Evolutionary conservation across 2,797 vertebrate genomes (phyloP), one percentile per base, ranked within the genome.

Genomic region (Passerculus sandwichensis): DNA sequence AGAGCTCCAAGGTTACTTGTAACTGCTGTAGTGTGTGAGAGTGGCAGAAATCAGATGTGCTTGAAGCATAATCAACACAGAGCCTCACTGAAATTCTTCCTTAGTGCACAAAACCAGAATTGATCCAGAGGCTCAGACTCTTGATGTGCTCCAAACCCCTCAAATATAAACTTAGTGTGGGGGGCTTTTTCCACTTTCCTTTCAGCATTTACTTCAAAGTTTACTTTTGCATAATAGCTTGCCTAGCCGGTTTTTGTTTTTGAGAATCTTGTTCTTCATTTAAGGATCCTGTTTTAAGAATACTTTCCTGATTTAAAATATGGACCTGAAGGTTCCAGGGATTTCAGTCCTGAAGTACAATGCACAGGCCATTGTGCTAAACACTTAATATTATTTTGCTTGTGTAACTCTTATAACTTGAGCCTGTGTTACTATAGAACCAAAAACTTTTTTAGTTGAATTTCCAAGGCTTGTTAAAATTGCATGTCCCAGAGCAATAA

Each of bases 1-100:
- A 84, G 75, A 40, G 56, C 86, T 94, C 83, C 60, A 85, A 82
- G 82, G 92, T 92, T 89, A 54, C 44, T 47, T 30, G 8, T 66
- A 56, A 40, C 59, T 91, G 62, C 56, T 81, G 1, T 38, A 26
- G 16, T 26, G 15, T 92, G 66, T 78, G 42, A 34, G 27, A 61
- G 64, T 79, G 82, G 73, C 64, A 82, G 48, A 80, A 93, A 50
- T 72, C 2, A 5, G 30, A 36, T 62, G 75, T 82, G 38, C 45
- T 75, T 81, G 61, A 83, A 92, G 54, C 44, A 4, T 0, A 27
- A 76, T 78, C 59, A 83, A 3, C 16, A 2, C 1, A 76, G 36
- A 82, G 11, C 44, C 30, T 79, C 15, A 1, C 44, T 89, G 57
- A 83, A 88, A 34, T 67, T 75, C 66, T 94, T 73, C 36, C 13